Evolutionary conservation across 2,888 invertebrate genomes (phyloP).

Genomic region (Pristionchus japonicus): DNA sequence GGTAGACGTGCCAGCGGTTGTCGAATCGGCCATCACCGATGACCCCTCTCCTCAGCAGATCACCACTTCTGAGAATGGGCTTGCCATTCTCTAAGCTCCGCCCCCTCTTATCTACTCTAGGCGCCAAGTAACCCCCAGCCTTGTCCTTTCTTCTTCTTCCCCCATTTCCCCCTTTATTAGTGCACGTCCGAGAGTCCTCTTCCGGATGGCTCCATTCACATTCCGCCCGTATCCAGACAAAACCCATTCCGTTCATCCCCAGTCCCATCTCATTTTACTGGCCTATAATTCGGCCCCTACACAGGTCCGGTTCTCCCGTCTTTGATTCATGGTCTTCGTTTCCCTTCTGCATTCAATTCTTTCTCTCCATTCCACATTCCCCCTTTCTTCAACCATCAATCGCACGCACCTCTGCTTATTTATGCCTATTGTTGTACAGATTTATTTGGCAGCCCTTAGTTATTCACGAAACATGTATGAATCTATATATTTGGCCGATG

Average conservation of each 20-base stretch:
- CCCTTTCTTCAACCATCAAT: not conserved
- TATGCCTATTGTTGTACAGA: conserved; percentile 11
- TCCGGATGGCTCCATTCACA: conserved; percentile 50
- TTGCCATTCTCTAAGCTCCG: conserved; percentile 18
- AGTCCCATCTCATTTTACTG: not conserved
- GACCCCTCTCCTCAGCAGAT: not conserved
- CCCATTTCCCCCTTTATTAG: conserved; percentile 51
- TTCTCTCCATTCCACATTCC: not conserved
- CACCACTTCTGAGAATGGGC: not conserved
- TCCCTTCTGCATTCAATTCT: conserved; percentile 4
- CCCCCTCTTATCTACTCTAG: conserved; percentile 35
- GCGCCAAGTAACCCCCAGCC: conserved; percentile 49
- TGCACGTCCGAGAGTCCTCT: conserved; percentile 50
- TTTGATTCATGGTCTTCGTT: not conserved
- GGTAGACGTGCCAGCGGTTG: not conserved
- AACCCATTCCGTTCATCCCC: conserved; percentile 3
- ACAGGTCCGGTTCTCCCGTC: not conserved
- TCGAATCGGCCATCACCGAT: conserved; percentile 4
- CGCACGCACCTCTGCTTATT: not conserved
- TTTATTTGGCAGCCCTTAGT: not conserved
- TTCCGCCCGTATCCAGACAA: conserved; percentile 37
- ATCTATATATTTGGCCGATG: not conserved
- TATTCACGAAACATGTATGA: conserved; percentile 1
- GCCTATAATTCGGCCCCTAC: not conserved
- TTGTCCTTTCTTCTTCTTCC: conserved; percentile 30